Percentiles rank a stretch among this genome's conserved stretches.
phyloP scores from a whole-genome alignment of 2,113 vertebrate species.

The Poeciliopsis retropinna region DNA sequence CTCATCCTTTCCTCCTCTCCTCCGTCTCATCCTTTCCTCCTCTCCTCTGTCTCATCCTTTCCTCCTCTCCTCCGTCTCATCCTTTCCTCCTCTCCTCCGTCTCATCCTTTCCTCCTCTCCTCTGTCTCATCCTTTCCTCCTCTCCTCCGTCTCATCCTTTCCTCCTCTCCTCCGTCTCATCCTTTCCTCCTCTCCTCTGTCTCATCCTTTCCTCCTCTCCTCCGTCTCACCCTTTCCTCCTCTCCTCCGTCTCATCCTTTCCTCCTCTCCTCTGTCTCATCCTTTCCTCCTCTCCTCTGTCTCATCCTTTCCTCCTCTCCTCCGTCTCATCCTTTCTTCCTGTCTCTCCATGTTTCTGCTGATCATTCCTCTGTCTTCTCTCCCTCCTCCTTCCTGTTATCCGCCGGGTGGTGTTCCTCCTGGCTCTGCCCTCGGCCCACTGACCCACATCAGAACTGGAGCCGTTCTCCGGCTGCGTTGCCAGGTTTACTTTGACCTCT shows the following conservation, averaged over 20 bases:
- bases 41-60: slow-evolving; percentile 6
- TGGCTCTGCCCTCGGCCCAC: no score
- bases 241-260: slow-evolving; percentile 1
- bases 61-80: no score
- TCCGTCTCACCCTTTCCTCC: neutral
- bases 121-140: neutral
- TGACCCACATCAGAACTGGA: no score
- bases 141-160: no score
- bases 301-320: slow-evolving; percentile 51
- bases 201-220: slow-evolving; percentile 2
- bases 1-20: neutral
- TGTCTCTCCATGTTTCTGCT: no score
- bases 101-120: neutral
- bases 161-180: slow-evolving; percentile 11
- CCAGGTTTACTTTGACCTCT: neutral
- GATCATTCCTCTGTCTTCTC: no score
- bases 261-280: neutral
- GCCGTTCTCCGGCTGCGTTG: neutral
- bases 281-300: slow-evolving; percentile 23
- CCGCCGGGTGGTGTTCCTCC: no score
- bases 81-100: no score
- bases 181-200: neutral
- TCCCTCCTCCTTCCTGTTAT: no score
- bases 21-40: neutral
- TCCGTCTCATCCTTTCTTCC: no score